These are phyloP conservation scores for Darevskia nairensis DNA, from an alignment of 2,797 vertebrate species.

Conservation along the genomic window DNA sequence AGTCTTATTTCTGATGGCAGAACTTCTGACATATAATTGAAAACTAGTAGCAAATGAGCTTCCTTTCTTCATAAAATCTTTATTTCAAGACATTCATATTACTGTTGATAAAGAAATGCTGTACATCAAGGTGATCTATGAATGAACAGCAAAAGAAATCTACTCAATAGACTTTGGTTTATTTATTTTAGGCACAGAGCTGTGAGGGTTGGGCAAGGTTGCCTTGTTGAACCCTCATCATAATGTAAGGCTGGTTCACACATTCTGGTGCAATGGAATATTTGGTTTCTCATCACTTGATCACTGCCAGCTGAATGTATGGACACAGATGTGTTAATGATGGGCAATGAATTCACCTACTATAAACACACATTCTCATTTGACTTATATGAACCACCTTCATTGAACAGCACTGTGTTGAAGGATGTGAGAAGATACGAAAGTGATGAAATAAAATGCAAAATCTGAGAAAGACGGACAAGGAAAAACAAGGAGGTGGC, in stretches of 20 bases:
- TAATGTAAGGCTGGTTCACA: neutral
- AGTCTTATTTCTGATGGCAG: slow-evolving; percentile 2
- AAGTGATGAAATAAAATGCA: neutral
- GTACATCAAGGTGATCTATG: neutral
- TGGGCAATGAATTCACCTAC: neutral
- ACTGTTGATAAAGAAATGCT: neutral
- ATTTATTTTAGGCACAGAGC: neutral
- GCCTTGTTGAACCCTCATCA: neutral
- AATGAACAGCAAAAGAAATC: slow-evolving; percentile 29
- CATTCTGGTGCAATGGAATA: neutral
- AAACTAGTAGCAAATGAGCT: slow-evolving; percentile 27
- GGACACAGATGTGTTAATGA: neutral
- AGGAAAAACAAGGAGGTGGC: neutral
- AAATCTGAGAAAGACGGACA: neutral
- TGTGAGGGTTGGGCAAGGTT: neutral
- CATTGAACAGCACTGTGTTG: neutral
- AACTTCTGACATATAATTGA: slow-evolving; percentile 30
- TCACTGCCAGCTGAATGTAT: neutral
- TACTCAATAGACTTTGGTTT: neutral
- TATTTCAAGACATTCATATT: neutral
- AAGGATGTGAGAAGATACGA: neutral
- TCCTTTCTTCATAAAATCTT: slow-evolving; percentile 42
- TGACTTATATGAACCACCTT: neutral
- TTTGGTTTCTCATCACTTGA: neutral
- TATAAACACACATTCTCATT: neutral